Evolutionary conservation across 2,888 invertebrate genomes (phyloP).

Genomic region (Adineta ricciae): DNA sequence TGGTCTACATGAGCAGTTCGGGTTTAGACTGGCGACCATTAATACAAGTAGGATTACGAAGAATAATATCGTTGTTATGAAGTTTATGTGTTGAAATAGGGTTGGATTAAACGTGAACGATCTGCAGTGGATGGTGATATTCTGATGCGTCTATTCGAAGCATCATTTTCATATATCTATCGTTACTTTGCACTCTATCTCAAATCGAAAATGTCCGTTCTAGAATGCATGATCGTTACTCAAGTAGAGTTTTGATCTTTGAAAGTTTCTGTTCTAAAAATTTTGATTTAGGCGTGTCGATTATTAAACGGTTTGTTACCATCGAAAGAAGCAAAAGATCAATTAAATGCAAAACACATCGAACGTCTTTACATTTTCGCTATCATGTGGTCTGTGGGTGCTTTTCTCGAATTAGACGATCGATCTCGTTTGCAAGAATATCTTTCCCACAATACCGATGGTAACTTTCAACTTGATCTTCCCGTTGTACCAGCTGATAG

Average conservation of each 20-base stretch:
- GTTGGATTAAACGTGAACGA: slow-evolving; percentile 41
- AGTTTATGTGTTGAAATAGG: background rate
- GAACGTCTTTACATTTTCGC: slow-evolving; percentile 75
- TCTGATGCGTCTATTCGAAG: slow-evolving; percentile 66
- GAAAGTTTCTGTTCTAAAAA: too few species aligned
- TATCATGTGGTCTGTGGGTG: slow-evolving; percentile 80
- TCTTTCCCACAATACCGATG: slow-evolving; percentile 50
- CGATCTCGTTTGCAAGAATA: slow-evolving; percentile 56
- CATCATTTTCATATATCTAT: slow-evolving; percentile 64
- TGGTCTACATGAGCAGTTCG: slow-evolving; percentile 85
- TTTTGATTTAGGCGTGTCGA: slow-evolving; percentile 43
- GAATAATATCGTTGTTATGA: too few species aligned
- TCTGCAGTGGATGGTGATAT: slow-evolving; percentile 53
- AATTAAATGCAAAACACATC: slow-evolving; percentile 55
- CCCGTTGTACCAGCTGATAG: slow-evolving; percentile 44
- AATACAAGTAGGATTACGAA: slow-evolving; percentile 55
- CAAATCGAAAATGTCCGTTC: slow-evolving; percentile 68
- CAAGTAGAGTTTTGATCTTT: slow-evolving; percentile 50
- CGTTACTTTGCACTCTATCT: slow-evolving; percentile 77
- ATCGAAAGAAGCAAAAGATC: slow-evolving; percentile 50
- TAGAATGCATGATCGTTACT: slow-evolving; percentile 78
- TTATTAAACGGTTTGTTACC: slow-evolving; percentile 76
- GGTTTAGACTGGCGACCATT: slow-evolving; percentile 85
- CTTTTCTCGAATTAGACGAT: slow-evolving; percentile 52
- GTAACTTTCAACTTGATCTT: slow-evolving; percentile 36